Conservation (phyloP, 1,140 invertebrate species). For the Lordiphosa collinella region DNA sequence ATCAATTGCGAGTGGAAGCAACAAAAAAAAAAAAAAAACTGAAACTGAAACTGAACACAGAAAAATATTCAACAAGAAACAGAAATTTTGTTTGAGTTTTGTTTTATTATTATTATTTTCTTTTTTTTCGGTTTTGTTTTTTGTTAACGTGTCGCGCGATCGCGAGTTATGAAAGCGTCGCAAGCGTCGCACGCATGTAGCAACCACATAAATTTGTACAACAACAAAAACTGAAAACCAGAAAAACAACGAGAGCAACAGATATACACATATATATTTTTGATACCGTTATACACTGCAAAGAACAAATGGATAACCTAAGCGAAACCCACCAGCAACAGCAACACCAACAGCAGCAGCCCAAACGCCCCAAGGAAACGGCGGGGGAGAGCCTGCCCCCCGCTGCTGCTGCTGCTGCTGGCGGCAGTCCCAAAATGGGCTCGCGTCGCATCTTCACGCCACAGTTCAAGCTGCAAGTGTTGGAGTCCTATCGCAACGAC, state of each 20-base stretch:
- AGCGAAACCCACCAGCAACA: constrained; percentile 19
- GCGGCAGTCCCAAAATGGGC: constrained; percentile 83
- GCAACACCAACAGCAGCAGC: constrained; percentile 19
- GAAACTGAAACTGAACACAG: neutral
- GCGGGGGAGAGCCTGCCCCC: constrained; percentile 15
- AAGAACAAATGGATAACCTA: constrained; percentile 35
- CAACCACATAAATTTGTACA: constrained; percentile 13
- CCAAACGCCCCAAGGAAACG: constrained; percentile 16
- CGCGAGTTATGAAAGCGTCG: constrained; percentile 9
- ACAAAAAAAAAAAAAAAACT: constrained; percentile 7
- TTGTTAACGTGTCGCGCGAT: constrained; percentile 8
- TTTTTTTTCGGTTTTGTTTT: constrained; percentile 2
- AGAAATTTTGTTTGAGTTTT: constrained; percentile 4
- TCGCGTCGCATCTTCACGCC: constrained; percentile 91
- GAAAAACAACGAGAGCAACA: constrained; percentile 2
- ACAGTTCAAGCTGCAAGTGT: constrained; percentile 91
- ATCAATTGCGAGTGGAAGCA: constrained; percentile 67
- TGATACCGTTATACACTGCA: constrained; percentile 22
- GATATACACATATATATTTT: constrained; percentile 31
- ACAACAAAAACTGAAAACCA: constrained; percentile 5
- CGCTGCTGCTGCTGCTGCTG: constrained; percentile 8
- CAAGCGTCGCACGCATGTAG: constrained; percentile 9
- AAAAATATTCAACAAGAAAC: neutral
- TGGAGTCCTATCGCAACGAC: constrained; percentile 90
- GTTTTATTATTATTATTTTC: constrained; percentile 3